These are phyloP conservation scores for Dreissena rostriformis DNA, from an alignment of 1,140 invertebrate genomes.

Conservation along the genomic window DNA sequence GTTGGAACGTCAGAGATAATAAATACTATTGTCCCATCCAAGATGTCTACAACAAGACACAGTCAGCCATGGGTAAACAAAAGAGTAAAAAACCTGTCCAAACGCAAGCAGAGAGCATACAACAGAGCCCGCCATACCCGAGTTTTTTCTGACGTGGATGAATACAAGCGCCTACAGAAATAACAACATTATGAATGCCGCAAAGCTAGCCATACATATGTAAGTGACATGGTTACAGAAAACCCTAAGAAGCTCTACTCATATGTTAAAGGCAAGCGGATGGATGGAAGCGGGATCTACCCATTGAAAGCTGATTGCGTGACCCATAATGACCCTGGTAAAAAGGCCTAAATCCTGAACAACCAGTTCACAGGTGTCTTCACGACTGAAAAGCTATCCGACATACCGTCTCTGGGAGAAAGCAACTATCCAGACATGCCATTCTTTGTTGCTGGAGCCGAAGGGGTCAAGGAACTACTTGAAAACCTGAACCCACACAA, in stretches of 20 bases:
- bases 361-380: background rate
- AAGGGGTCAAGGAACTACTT: background rate
- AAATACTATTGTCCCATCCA: background rate
- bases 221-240: too few relatives aligned
- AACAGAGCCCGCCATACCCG: background rate
- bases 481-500: too few relatives aligned
- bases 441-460: background rate
- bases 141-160: too few relatives aligned
- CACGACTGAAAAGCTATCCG: background rate
- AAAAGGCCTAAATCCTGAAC: background rate
- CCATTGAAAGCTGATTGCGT: too few relatives aligned
- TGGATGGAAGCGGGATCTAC: too few relatives aligned
- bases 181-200: too few relatives aligned
- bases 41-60: background rate
- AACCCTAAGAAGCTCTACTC: too few relatives aligned
- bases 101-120: background rate
- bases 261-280: too few relatives aligned
- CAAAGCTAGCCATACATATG: too few relatives aligned
- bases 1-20: background rate
- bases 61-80: constrained; percentile 17
- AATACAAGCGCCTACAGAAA: too few relatives aligned
- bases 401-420: background rate
- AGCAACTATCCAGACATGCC: background rate
- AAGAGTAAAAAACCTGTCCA: background rate
- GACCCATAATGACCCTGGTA: background rate